phyloP scores from a whole-genome alignment of 2,113 vertebrate species.

The Phycodurus eques region DNA sequence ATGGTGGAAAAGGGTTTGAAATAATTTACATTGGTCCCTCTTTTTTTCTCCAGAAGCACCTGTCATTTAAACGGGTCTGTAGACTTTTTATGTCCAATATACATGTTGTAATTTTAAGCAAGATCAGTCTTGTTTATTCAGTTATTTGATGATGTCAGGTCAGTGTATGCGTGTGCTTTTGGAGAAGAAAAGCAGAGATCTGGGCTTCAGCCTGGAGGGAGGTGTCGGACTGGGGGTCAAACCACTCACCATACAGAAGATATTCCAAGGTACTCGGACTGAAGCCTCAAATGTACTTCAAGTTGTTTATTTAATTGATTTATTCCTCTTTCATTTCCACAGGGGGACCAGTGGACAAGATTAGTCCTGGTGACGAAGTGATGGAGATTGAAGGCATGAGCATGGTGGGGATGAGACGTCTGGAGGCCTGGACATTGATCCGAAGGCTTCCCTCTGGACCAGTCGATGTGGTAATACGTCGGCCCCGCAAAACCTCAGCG shows the following conservation, averaged over 20 bases:
- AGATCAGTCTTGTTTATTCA: not conserved
- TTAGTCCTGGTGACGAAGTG: constrained; percentile 72
- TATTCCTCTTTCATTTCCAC: not conserved
- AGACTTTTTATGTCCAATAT: constrained; percentile 24
- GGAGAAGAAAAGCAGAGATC: constrained; percentile 67
- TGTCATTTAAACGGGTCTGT: not conserved
- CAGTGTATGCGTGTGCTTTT: constrained; percentile 56
- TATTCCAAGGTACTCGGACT: constrained; percentile 73
- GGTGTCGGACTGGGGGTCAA: constrained; percentile 67
- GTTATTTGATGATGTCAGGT: constrained; percentile 36
- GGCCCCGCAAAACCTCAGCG: constrained; percentile 32
- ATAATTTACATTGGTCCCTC: no score
- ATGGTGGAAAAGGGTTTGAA: not conserved
- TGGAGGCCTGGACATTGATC: constrained; percentile 76
- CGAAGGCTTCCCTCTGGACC: constrained; percentile 68
- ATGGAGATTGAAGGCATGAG: constrained; percentile 64
- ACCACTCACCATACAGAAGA: constrained; percentile 72
- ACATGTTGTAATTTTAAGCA: not conserved
- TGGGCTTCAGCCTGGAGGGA: constrained; percentile 79
- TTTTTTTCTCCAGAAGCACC: not conserved
- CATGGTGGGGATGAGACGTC: constrained; percentile 64
- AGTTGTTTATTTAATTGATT: not conserved
- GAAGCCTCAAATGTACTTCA: not conserved
- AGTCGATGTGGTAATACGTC: constrained; percentile 67
- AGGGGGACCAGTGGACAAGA: constrained; percentile 71